These are phyloP conservation scores for Sebastolobus altivelis DNA, from an alignment of 2,797 vertebrate genomes.

Conservation along the genomic window DNA sequence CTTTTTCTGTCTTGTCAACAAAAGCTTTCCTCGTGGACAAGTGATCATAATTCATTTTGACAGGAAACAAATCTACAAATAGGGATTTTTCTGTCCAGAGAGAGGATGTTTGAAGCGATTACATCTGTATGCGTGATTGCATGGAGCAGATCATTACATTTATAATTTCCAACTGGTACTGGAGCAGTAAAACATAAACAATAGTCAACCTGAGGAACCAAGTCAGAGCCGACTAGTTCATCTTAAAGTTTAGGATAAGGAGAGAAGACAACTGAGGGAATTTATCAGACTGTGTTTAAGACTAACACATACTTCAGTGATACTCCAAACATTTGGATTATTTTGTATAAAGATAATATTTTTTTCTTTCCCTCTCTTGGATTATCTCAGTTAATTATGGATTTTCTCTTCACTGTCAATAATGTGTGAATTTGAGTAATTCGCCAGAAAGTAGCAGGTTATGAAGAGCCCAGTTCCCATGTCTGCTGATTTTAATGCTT, in stretches of 20 bases:
- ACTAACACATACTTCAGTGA: background rate
- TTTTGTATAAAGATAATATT: background rate
- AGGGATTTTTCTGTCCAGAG: conserved; percentile 2
- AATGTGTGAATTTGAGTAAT: background rate
- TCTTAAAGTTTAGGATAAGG: background rate
- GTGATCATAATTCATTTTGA: background rate
- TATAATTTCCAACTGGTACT: background rate
- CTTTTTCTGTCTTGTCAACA: background rate
- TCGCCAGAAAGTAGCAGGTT: background rate
- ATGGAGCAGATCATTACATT: background rate
- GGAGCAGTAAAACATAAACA: background rate
- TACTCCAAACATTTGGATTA: background rate
- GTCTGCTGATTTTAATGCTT: background rate
- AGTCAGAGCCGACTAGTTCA: background rate
- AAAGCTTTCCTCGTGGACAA: background rate
- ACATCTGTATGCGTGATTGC: background rate
- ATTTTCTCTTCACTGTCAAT: background rate
- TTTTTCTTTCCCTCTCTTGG: background rate
- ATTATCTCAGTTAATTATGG: background rate
- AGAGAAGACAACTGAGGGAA: background rate
- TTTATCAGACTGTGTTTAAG: background rate
- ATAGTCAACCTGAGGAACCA: background rate
- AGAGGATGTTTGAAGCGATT: background rate
- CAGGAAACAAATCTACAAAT: background rate
- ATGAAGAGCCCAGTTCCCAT: background rate